Percentiles rank a stretch among this genome's conserved stretches.
Conservation (phyloP, 2,888 invertebrate species). For the Cosmia trapezina region DNA sequence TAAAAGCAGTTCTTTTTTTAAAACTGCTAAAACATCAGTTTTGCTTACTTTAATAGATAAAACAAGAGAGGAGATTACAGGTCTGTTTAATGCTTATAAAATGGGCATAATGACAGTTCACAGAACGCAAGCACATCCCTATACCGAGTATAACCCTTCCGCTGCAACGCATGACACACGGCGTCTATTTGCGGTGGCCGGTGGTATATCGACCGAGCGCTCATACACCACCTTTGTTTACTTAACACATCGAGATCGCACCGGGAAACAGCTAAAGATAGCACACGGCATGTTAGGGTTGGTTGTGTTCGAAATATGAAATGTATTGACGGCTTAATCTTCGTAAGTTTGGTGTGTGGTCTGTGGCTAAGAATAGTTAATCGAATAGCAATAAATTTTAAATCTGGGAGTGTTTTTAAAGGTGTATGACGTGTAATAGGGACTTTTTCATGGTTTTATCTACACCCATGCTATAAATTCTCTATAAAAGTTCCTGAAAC, state of each 20-base stretch:
- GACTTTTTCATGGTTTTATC: constrained; percentile 1
- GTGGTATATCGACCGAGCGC: constrained; percentile 85
- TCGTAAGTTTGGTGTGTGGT: constrained; percentile 52
- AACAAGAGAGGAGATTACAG: neutral
- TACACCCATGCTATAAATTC: no score
- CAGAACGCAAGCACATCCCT: constrained; percentile 12
- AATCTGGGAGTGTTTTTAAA: neutral
- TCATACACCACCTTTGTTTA: constrained; percentile 81
- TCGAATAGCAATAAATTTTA: constrained; percentile 21
- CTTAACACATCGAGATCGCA: constrained; percentile 78
- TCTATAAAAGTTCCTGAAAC: no score
- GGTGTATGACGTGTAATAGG: neutral
- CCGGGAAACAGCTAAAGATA: constrained; percentile 80
- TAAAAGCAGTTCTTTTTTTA: neutral
- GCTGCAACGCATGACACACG: constrained; percentile 64
- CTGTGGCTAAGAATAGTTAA: constrained; percentile 45
- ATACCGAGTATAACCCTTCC: constrained; percentile 62
- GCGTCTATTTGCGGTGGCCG: constrained; percentile 85
- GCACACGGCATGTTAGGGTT: constrained; percentile 63
- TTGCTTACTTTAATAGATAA: neutral
- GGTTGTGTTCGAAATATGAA: constrained; percentile 51
- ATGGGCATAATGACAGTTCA: constrained; percentile 23
- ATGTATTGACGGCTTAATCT: constrained; percentile 57
- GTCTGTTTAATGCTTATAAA: neutral
- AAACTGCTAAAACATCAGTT: neutral